phyloP scores from a whole-genome alignment of 2,113 vertebrate genomes.

The Heteronetta atricapilla region DNA sequence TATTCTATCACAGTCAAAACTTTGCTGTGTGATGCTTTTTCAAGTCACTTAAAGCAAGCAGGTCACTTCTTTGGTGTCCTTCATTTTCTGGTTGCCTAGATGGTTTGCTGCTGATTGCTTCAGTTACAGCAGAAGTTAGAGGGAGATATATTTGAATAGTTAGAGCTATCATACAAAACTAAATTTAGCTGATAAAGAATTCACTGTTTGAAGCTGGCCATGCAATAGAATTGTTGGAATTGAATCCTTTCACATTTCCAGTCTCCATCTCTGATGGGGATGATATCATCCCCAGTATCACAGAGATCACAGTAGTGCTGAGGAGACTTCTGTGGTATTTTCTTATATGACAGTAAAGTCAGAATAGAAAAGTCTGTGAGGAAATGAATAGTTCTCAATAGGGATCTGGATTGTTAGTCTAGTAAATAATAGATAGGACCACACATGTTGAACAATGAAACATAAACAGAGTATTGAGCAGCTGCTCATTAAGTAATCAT shows the following conservation, averaged over 20 bases:
- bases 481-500: conserved; percentile 57
- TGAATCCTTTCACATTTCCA: neutral
- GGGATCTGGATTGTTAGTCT: conserved; percentile 1
- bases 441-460: conserved; percentile 55
- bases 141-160: neutral
- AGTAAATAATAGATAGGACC: conserved; percentile 52
- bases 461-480: conserved; percentile 38
- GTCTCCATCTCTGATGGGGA: neutral
- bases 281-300: neutral
- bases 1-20: neutral
- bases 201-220: neutral
- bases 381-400: conserved; percentile 31
- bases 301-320: conserved; percentile 13
- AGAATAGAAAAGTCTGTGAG: conserved; percentile 21
- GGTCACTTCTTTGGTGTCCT: neutral
- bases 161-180: neutral
- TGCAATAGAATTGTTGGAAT: neutral
- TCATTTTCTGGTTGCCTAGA: neutral
- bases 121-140: neutral
- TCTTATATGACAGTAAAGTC: conserved; percentile 1
- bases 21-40: neutral
- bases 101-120: neutral
- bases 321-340: neutral
- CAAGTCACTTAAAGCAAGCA: neutral
- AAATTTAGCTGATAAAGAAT: neutral